Base-by-base conservation (phyloP, 2,797 vertebrate genomes). In the Alosa sapidissima region DNA sequence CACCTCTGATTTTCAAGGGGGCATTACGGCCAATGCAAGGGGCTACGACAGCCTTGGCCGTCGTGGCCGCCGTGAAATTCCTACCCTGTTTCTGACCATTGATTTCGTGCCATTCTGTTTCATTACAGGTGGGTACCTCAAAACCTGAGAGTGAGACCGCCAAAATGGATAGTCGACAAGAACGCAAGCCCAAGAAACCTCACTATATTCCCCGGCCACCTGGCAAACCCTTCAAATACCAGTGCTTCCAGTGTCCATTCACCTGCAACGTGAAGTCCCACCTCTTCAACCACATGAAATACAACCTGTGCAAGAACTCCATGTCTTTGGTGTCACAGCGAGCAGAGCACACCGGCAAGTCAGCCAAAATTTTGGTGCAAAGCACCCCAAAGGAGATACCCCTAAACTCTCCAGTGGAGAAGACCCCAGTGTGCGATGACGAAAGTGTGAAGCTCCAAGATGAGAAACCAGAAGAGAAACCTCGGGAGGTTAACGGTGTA, bases 281-380 rank as follows among this genome's bases (percentile, higher is more conserved):
- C 81, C 97, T 99, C 84, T 99, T 99, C 85, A 99, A 99, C 91
- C 98, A 99, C 87, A 99, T 99, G 98, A 99, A 99, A 92, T 99
- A 99, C 0, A 97, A 99, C 72, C 95, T 99, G 88, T 99, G 98
- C 88, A 97, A 99, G 90, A 99, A 99, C 93, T 99, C 98, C 54
- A 99, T 99, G 88, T 98, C 98, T 0, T 90, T 99, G 19, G 92
- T 99, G 78, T 96, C 97, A 0, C 97, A 99, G 91, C 98, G 98
- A 90, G 92, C 87, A 2, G 96, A 97, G 36, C 96, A 96, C 0
- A 72, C 91, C 0, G 92, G 19, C 7, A 89, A 90, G 10, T 91
- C 93, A 55, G 85, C 90, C 0, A 85, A 68, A 96, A 94, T 84
- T 86, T 91, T 24, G 62, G 91, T 4, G 84, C 91, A 33, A 88